Evolutionary conservation across 2,888 invertebrate genomes (phyloP).

Genomic region (Hymenopus coronatus): DNA sequence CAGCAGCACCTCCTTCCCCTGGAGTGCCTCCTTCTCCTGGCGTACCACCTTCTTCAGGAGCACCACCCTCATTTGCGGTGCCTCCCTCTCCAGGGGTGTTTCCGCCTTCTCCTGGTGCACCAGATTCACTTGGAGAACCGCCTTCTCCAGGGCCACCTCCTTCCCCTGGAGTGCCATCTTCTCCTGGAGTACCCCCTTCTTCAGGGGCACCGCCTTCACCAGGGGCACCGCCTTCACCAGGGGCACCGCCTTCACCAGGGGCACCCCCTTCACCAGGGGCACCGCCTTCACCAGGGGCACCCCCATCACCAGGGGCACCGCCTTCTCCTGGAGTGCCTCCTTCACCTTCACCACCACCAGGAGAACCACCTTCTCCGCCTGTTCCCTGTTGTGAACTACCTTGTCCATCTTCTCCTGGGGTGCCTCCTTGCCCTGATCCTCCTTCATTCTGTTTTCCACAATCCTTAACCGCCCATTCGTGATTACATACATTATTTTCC

Average conservation of each 20-base stretch:
- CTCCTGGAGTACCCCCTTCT: not conserved
- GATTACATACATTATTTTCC: slow-evolving; percentile 65
- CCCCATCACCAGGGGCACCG: slow-evolving; percentile 10
- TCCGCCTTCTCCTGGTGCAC: not conserved
- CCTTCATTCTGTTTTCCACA: slow-evolving; percentile 32
- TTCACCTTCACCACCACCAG: slow-evolving; percentile 21
- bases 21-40: not conserved
- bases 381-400: slow-evolving; percentile 11
- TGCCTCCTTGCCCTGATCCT: slow-evolving; percentile 22
- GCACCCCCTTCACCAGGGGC: slow-evolving; percentile 5
- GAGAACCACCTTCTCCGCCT: not conserved
- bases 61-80: not conserved
- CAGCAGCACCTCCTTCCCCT: not conserved
- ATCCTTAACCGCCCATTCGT: slow-evolving; percentile 57
- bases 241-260: not conserved
- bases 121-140: not conserved
- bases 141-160: slow-evolving; percentile 15
- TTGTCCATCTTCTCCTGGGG: slow-evolving; percentile 12
- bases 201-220: not conserved
- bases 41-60: not conserved
- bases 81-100: not conserved
- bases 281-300: slow-evolving; percentile 21
- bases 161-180: slow-evolving; percentile 1
- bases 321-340: slow-evolving; percentile 24
- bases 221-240: slow-evolving; percentile 11